These are phyloP conservation scores for Pygoscelis adeliae DNA, from an alignment of 2,113 vertebrate species.

Conservation along the genomic window DNA sequence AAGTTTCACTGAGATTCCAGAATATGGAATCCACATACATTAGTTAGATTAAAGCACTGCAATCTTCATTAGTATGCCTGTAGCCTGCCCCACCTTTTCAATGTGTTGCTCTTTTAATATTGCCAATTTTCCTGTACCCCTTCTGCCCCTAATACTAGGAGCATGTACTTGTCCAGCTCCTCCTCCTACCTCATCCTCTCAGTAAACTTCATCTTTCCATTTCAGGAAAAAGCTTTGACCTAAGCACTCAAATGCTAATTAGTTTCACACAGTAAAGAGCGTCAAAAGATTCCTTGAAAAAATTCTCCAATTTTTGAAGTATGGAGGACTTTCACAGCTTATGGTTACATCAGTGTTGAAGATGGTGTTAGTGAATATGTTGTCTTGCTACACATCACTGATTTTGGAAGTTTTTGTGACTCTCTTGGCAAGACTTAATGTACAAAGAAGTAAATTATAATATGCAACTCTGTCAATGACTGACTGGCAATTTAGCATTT, in stretches of 20 bases:
- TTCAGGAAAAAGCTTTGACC: neutral
- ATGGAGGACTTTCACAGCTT: neutral
- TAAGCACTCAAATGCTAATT: neutral
- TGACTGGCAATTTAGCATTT: neutral
- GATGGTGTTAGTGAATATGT: neutral
- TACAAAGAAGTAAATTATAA: neutral
- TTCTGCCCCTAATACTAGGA: neutral
- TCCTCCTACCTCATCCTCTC: neutral
- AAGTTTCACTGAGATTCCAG: neutral
- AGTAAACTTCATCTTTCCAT: neutral
- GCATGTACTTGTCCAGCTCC: neutral
- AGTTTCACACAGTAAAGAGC: neutral
- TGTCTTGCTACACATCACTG: neutral
- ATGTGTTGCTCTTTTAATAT: neutral
- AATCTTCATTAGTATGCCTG: too few relatives aligned
- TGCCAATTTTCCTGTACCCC: neutral
- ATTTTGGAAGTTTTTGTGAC: neutral
- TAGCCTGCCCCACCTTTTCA: neutral
- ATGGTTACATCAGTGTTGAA: neutral
- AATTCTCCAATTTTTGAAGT: neutral
- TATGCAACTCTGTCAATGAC: neutral
- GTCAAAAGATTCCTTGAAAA: neutral
- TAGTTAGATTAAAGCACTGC: neutral
- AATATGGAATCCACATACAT: rapidly evolving
- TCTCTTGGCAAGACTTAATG: neutral